Evolutionary conservation across 2,797 vertebrate genomes (phyloP).

Genomic region (Zenarchopterus dispar): DNA sequence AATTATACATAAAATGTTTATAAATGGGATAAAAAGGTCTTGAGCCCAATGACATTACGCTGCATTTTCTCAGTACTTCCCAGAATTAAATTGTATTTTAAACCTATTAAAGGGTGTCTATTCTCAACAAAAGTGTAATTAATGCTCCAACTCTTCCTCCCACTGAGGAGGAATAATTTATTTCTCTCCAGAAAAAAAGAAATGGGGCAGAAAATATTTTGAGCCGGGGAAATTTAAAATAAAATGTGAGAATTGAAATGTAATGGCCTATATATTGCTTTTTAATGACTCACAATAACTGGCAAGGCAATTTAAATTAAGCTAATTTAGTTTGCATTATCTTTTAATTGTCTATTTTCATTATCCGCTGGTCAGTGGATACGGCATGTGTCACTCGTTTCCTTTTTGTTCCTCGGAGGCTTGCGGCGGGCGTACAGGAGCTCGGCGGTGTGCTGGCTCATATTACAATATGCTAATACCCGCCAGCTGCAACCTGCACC

Average conservation of each 20-base stretch:
- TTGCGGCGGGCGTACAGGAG: constrained; percentile 43
- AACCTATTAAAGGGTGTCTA: too few relatives aligned
- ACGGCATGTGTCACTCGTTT: constrained; percentile 56
- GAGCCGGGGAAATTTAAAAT: too few relatives aligned
- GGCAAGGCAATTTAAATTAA: constrained; percentile 10
- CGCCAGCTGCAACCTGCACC: constrained; percentile 75
- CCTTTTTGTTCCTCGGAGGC: constrained; percentile 48
- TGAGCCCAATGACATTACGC: too few relatives aligned
- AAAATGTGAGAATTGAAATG: neutral
- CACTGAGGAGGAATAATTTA: too few relatives aligned
- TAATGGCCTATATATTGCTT: neutral
- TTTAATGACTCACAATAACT: constrained; percentile 7
- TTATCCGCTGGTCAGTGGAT: constrained; percentile 34
- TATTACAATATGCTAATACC: constrained; percentile 76
- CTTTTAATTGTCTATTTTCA: constrained; percentile 7
- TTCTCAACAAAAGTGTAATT: too few relatives aligned
- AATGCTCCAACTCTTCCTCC: too few relatives aligned
- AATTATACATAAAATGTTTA: too few relatives aligned
- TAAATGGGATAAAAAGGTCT: too few relatives aligned
- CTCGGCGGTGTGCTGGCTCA: constrained; percentile 71
- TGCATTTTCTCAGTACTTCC: too few relatives aligned
- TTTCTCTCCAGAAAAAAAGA: too few relatives aligned
- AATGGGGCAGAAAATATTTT: too few relatives aligned
- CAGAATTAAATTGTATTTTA: too few relatives aligned
- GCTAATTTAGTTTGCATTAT: constrained; percentile 5